Evolutionary conservation across 2,113 vertebrate species (phyloP).

Genomic region (Callipepla squamata): DNA sequence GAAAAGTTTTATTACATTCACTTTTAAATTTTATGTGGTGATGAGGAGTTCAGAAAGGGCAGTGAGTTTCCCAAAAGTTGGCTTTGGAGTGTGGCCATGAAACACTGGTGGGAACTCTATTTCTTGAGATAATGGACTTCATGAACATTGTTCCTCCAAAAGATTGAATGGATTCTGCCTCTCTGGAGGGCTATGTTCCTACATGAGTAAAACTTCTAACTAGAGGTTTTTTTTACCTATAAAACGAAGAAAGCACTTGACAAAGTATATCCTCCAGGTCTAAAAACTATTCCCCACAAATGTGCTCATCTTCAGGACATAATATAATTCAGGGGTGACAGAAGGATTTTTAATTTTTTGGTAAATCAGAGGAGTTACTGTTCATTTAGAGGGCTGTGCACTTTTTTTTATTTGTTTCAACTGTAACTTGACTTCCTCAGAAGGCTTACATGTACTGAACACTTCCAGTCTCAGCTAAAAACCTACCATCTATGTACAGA

Average conservation of each 20-base stretch:
- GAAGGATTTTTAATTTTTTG: background rate
- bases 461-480: constrained; percentile 14
- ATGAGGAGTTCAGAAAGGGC: background rate
- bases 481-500: background rate
- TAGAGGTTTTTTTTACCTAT: background rate
- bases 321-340: background rate
- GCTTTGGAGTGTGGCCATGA: background rate
- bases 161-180: background rate
- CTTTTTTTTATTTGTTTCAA: background rate
- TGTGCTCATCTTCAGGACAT: background rate
- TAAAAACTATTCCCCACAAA: background rate
- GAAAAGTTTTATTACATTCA: background rate
- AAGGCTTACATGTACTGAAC: background rate
- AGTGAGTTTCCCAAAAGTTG: background rate
- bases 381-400: too few relatives aligned
- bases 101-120: background rate
- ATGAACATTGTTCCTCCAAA: background rate
- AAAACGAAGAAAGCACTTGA: background rate
- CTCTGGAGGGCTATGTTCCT: background rate
- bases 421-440: constrained; percentile 2
- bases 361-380: too few relatives aligned
- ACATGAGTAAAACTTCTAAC: background rate
- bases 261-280: background rate
- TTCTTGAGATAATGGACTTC: background rate
- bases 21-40: background rate